A percentile compares a stretch with the other conserved stretches of the same genome.
phyloP scores from a whole-genome alignment of 2,797 vertebrate genomes.

The Tokudaia tokunoshimensis region DNA sequence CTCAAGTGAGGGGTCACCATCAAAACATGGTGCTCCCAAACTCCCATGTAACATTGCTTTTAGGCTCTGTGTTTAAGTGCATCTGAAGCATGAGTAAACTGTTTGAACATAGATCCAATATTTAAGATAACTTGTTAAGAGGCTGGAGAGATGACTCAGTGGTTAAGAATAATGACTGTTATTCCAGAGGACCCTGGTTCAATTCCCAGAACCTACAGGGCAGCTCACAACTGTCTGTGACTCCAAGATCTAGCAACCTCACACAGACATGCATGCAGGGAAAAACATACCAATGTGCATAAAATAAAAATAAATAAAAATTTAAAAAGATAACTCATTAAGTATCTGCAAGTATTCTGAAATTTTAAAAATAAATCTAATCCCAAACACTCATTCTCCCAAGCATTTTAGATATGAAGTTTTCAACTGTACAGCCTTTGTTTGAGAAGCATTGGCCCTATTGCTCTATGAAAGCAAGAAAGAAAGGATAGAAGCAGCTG shows the following conservation, averaged over 20 bases:
- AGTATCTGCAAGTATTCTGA: background rate
- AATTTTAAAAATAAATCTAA: background rate
- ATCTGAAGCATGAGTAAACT: background rate
- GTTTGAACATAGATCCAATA: background rate
- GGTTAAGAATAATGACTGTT: too few species aligned
- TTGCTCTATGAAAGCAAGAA: background rate
- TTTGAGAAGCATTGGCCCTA: background rate
- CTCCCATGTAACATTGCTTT: background rate
- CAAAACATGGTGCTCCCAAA: background rate
- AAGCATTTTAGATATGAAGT: background rate
- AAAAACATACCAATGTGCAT: too few species aligned
- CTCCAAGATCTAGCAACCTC: too few species aligned
- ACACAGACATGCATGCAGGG: too few species aligned
- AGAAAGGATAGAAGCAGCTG: background rate
- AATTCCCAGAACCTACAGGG: too few species aligned
- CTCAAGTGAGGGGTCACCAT: background rate
- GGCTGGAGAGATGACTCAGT: too few species aligned
- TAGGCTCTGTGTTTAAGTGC: background rate
- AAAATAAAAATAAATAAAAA: too few species aligned
- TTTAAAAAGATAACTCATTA: too few species aligned
- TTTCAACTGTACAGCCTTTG: background rate
- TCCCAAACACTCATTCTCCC: background rate
- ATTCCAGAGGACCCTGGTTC: too few species aligned
- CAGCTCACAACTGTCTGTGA: too few species aligned
- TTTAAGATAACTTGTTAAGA: background rate